phyloP scores from a whole-genome alignment of 1,140 invertebrate genomes.

The Notospermus geniculatus region DNA sequence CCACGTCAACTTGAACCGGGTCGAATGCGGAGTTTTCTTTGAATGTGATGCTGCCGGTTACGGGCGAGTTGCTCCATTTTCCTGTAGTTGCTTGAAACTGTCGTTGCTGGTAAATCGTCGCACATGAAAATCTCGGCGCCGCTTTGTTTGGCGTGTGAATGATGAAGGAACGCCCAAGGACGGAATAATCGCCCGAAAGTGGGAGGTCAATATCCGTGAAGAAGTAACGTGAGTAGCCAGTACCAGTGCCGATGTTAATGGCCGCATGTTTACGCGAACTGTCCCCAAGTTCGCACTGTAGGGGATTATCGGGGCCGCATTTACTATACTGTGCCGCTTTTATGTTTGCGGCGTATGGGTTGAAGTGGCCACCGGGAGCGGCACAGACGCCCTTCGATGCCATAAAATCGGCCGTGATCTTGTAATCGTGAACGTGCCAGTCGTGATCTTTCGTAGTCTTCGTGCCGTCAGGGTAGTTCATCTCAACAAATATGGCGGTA shows the following conservation, averaged over 20 bases:
- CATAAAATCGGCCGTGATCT: slow-evolving; percentile 85
- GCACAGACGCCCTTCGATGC: slow-evolving; percentile 50
- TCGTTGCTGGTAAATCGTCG: slow-evolving; percentile 56
- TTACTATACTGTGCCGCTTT: slow-evolving; percentile 28
- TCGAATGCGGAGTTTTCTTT: slow-evolving; percentile 19
- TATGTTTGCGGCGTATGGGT: slow-evolving; percentile 64
- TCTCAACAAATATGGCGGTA: slow-evolving; percentile 66
- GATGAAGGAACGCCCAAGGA: slow-evolving; percentile 81
- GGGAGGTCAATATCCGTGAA: slow-evolving; percentile 77
- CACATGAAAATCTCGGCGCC: slow-evolving; percentile 83
- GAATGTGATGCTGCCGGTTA: slow-evolving; percentile 29
- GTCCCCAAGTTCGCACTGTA: slow-evolving; percentile 60
- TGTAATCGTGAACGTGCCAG: slow-evolving; percentile 65
- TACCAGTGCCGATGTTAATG: slow-evolving; percentile 72
- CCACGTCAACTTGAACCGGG: slow-evolving; percentile 60
- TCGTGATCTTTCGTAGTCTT: slow-evolving; percentile 70
- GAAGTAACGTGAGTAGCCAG: slow-evolving; percentile 68
- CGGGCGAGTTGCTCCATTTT: slow-evolving; percentile 57
- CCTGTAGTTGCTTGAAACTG: slow-evolving; percentile 33
- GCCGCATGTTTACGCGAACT: slow-evolving; percentile 64
- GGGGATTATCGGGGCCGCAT: slow-evolving; percentile 51
- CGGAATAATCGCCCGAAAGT: slow-evolving; percentile 70
- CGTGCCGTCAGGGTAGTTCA: slow-evolving; percentile 84
- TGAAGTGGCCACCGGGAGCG: slow-evolving; percentile 73
- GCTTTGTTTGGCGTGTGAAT: slow-evolving; percentile 84